Base-by-base conservation (phyloP, 1,140 invertebrate genomes). In the Lordiphosa collinella region DNA sequence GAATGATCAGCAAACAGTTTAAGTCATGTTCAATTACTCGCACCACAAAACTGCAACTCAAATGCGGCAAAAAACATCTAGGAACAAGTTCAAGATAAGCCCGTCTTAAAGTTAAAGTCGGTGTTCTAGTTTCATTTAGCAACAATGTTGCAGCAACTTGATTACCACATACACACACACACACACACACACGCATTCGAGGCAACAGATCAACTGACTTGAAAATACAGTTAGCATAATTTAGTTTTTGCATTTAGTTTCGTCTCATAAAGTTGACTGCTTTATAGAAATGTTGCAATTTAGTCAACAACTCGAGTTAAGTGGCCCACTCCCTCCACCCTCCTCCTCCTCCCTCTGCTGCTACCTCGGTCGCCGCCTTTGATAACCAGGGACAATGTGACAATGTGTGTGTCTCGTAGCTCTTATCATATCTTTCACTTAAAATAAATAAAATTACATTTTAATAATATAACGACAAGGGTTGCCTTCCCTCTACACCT, bases 401-500 rank as follows among this genome's bases (percentile, higher is more conserved):
- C n/a, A n/a, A 10, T 44, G 55, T 48, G 37, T 5, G 50, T 50
- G 52, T 55, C 38, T 48, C 41, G 2, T 41, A 54, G 54, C 51
- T 43, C 16, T 80, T 82, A 82, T 80, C 76, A 80, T 80, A 82
- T 80, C 76, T 75, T 63, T 80, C 76, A 82, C 76, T 82, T 80
- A 80, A 80, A 80, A 80, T 80, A 80, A 80, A 80, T 82, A 80
- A 82, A 80, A 80, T 80, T 80, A 80, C 76, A 71, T 76, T 80
- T 80, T 80, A 80, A 80, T 80, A 80, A 82, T 80, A 80, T 82
- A 70, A 74, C 65, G 49, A 53, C 36, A 44, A 55, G 55, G 38
- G 22, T 13, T 16, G 13, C 16, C 53, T 5, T 8, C 22, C 11
- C 0, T 9, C 14, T 0, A 2, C 37, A 5, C 31, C 11, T n/a